These are phyloP conservation scores for Elysia chlorotica DNA, from an alignment of 1,140 invertebrate genomes.

Conservation along the genomic window DNA sequence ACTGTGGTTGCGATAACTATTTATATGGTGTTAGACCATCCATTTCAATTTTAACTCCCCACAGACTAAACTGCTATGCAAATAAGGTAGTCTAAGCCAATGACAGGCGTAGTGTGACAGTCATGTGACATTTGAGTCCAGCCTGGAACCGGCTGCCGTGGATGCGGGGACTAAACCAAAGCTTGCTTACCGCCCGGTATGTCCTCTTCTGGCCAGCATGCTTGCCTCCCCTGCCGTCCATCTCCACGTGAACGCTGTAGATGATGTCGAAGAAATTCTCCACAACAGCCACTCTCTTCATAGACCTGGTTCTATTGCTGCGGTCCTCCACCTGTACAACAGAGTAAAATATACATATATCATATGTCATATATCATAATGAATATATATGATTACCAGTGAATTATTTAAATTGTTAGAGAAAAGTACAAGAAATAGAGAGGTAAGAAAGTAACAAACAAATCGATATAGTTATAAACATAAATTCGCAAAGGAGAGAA, in stretches of 20 bases:
- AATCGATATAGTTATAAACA: background rate
- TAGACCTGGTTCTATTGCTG: constrained; percentile 63
- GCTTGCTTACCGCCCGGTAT: constrained; percentile 91
- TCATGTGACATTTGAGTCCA: too few species aligned
- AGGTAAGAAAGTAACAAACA: background rate
- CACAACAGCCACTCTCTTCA: constrained; percentile 91
- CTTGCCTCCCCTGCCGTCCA: constrained; percentile 81
- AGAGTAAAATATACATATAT: background rate
- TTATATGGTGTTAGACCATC: too few species aligned
- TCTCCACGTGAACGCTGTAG: constrained; percentile 90
- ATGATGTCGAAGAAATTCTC: constrained; percentile 98
- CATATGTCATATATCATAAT: background rate
- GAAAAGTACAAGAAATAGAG: background rate
- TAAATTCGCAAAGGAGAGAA: too few species aligned
- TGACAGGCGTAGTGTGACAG: too few species aligned
- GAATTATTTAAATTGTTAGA: background rate
- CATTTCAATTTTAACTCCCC: too few species aligned
- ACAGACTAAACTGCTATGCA: too few species aligned
- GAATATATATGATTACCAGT: background rate
- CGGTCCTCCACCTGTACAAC: constrained; percentile 33
- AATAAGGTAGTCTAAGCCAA: too few species aligned
- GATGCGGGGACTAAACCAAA: too few species aligned
- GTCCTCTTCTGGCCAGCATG: constrained; percentile 95
- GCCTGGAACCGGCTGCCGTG: too few species aligned
- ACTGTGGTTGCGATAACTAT: too few species aligned